Percentiles rank a stretch among this genome's conserved stretches.
Conservation (phyloP, 2,113 vertebrate genomes). For the Apistogramma diplotaenia region DNA sequence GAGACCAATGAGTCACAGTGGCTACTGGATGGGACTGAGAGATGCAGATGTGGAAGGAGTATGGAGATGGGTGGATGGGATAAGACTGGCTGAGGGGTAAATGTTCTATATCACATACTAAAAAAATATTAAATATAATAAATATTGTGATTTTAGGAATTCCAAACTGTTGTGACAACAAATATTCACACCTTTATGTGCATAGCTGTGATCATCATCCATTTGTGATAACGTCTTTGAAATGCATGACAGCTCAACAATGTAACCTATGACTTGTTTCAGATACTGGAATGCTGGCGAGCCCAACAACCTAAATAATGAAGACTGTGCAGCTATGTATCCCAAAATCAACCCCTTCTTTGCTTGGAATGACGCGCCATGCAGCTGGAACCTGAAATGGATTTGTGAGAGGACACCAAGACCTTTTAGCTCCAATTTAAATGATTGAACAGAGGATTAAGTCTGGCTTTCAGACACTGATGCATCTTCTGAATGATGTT, state of each 20-base stretch:
- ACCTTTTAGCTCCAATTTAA: background rate
- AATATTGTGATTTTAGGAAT: background rate
- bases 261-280: background rate
- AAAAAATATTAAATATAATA: background rate
- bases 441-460: background rate
- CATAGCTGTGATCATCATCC: background rate
- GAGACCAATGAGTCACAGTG: fast-evolving
- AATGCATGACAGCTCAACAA: background rate
- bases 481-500: background rate
- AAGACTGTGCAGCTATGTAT: slow-evolving; percentile 71
- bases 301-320: slow-evolving; percentile 58
- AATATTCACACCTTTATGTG: no score
- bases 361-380: slow-evolving; percentile 74
- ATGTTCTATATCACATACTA: background rate
- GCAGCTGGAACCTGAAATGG: slow-evolving; percentile 63
- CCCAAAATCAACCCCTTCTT: slow-evolving; percentile 53
- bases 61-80: slow-evolving; percentile 73
- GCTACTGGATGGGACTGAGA: slow-evolving; percentile 73
- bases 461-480: background rate
- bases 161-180: background rate
- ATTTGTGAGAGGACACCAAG: slow-evolving; percentile 67
- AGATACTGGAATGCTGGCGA: slow-evolving; percentile 74
- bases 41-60: slow-evolving; percentile 61
- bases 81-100: slow-evolving; percentile 50
- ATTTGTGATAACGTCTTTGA: background rate